A percentile compares a stretch with the other conserved stretches of the same genome.
Conservation (phyloP, 2,888 invertebrate genomes). For the Laothoe populi region DNA sequence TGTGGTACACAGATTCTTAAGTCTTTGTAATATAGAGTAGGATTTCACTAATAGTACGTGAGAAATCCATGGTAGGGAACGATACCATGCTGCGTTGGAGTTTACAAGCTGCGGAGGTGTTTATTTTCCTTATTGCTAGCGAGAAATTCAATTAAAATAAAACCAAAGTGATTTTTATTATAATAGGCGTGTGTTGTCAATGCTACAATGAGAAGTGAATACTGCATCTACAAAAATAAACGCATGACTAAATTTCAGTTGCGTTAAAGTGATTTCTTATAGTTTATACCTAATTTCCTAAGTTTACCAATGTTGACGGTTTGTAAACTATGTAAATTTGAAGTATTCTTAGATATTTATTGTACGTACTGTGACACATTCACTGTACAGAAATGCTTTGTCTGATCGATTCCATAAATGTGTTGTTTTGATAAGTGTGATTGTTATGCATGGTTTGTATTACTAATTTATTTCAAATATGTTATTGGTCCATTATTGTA, state of each 20-base stretch:
- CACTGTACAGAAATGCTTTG: background rate
- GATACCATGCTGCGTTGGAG: conserved; percentile 62
- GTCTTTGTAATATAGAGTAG: conserved; percentile 16
- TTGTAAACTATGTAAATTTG: background rate
- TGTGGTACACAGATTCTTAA: conserved; percentile 37
- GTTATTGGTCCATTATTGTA: background rate
- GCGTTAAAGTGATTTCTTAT: too few species aligned
- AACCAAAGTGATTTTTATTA: background rate
- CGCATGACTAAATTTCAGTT: too few species aligned
- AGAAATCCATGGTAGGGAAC: background rate
- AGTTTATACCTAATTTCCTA: background rate
- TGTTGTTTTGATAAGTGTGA: background rate
- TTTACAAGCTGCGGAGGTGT: conserved; percentile 63
- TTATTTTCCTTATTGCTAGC: conserved; percentile 20
- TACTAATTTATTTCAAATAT: conserved; percentile 1
- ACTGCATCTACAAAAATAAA: too few species aligned
- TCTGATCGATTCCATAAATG: background rate
- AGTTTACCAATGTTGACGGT: background rate
- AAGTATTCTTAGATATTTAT: background rate
- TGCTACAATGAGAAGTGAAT: background rate
- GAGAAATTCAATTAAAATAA: background rate
- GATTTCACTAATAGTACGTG: background rate
- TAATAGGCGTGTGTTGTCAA: background rate
- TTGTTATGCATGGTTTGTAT: background rate
- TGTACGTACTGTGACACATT: background rate